phyloP scores from a whole-genome alignment of 2,888 invertebrate genomes.

The Exocentrus adspersus region DNA sequence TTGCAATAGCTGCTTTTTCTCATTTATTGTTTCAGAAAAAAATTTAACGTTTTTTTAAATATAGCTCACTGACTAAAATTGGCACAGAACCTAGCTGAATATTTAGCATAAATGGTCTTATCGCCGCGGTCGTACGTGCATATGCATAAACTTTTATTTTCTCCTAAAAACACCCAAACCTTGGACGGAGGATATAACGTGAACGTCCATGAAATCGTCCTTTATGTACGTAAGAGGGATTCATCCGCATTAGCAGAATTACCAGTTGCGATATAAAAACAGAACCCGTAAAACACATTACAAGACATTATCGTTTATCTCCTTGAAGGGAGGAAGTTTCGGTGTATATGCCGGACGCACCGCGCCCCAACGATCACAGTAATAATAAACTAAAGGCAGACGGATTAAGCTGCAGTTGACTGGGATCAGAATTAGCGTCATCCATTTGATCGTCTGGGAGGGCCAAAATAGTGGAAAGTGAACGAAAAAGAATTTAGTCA shows the following conservation, averaged over 20 bases:
- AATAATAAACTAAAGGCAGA: constrained; percentile 24
- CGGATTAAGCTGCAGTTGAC: constrained; percentile 27
- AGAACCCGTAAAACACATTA: constrained; percentile 6
- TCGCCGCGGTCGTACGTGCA: too few relatives aligned
- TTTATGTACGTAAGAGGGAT: background rate
- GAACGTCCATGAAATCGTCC: background rate
- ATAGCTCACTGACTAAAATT: too few relatives aligned
- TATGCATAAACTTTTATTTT: too few relatives aligned
- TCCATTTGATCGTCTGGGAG: constrained; percentile 7
- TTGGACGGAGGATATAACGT: background rate
- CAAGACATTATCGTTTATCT: constrained; percentile 12
- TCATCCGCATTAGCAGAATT: background rate
- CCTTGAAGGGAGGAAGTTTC: background rate
- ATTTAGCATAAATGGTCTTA: too few relatives aligned
- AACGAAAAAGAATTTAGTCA: too few relatives aligned
- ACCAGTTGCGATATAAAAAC: constrained; percentile 9
- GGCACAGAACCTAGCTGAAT: too few relatives aligned
- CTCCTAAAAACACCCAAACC: too few relatives aligned
- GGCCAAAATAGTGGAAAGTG: background rate
- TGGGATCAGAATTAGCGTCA: constrained; percentile 24
- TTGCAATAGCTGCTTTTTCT: too few relatives aligned
- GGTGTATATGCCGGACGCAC: constrained; percentile 11
- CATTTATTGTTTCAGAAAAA: too few relatives aligned
- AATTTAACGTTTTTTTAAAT: too few relatives aligned
- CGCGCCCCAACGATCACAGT: constrained; percentile 1